Base-by-base conservation (phyloP, 2,113 vertebrate species). In the Prionailurus viverrinus region DNA sequence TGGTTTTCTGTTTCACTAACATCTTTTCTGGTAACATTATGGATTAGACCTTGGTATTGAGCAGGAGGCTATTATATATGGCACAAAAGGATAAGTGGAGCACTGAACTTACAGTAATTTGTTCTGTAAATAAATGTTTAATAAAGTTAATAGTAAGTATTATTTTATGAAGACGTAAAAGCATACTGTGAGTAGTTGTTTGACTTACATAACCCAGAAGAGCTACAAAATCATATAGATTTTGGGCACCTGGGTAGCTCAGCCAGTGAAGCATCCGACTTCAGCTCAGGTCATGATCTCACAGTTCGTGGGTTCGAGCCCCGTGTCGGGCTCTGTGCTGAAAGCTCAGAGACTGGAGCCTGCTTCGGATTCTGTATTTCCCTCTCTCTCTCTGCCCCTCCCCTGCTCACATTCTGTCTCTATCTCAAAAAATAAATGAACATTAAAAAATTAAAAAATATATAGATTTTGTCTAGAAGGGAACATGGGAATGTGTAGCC, bases 131-230 rank as follows among this genome's bases (percentile, higher is more conserved):
- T 93, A 91, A 90, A 91, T 94, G 19, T 89, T 89, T 93, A 91
- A 95, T 92, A 94, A 89, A 76, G 7, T 82, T 84, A 96, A 95
- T 79, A 91, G 29, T 91, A 86, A 95, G 69, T 82, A 96, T 96
- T 48, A 83, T 45, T 90, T 94, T 97, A 95, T 78, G 53, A 31
- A 14, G 91, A 12, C 51, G 76, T 88, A 66, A 84, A 87, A 84
- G 88, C 61, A 74, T 83, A 68, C 41, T 39, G 14, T 88, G 41
- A 81, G 61, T 61, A 91, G 25, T 95, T 81, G 16, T 73, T 82
- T 79, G 36, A 39, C 10, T 73, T 51, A 96, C 4, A 92, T n/a
- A 84, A 73, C 29, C 6, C 6, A 93, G 11, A 66, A 91, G 80
- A 95, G 1, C 23, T 71, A 36, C 65, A 51, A 88, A 84, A 85